Conservation (phyloP, 2,797 vertebrate genomes). For the Onychomys torridus region DNA sequence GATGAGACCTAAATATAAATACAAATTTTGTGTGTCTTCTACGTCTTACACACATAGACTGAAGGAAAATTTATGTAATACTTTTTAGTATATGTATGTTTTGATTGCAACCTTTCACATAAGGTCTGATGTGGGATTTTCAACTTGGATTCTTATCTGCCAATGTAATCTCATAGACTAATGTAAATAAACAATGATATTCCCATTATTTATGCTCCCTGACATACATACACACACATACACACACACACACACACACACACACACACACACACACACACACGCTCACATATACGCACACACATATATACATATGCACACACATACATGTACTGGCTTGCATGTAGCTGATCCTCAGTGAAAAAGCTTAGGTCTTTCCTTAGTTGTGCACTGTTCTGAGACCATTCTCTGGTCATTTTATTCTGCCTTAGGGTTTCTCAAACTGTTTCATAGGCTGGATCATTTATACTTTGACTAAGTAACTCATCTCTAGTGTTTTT, state of each 20-base stretch:
- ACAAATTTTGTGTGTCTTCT: neutral
- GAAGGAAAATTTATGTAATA: neutral
- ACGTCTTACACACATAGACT: neutral
- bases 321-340: neutral
- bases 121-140: neutral
- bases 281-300: neutral
- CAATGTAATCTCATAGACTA: neutral
- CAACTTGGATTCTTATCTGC: neutral
- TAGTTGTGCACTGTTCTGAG: neutral
- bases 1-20: neutral
- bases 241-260: no score
- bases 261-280: no score
- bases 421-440: conserved; percentile 14
- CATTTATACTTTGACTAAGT: conserved; percentile 40
- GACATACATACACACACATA: no score
- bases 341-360: neutral
- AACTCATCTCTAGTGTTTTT: conserved; percentile 39
- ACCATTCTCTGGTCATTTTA: neutral
- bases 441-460: neutral
- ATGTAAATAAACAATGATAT: neutral
- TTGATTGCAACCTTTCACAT: neutral
- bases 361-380: neutral
- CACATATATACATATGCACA: no score
- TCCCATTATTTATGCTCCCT: neutral
- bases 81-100: neutral